phyloP scores from a whole-genome alignment of 2,113 vertebrate genomes.

The Ceyx margarethae region DNA sequence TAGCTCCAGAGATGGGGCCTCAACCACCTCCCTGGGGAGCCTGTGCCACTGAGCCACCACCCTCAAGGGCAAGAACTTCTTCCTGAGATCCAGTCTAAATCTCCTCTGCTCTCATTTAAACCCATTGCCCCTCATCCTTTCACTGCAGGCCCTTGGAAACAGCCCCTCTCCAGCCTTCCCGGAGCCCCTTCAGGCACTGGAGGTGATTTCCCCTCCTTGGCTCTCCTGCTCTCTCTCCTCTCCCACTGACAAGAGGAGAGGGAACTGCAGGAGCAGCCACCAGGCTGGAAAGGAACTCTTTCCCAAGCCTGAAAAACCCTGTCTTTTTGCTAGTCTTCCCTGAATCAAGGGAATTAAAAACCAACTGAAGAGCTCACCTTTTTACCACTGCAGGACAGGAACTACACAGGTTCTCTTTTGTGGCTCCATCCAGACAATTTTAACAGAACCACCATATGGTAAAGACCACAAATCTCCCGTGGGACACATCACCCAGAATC shows the following conservation, averaged over 20 bases:
- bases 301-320: neutral
- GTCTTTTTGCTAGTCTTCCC: neutral
- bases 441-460: neutral
- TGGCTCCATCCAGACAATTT: neutral
- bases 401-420: neutral
- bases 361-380: neutral
- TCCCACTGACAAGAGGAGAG: neutral
- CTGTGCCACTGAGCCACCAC: too few species aligned
- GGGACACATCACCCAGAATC: fast-evolving
- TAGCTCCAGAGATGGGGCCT: too few species aligned
- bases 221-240: neutral
- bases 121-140: too few species aligned
- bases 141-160: too few species aligned
- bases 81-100: too few species aligned
- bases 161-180: too few species aligned
- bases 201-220: neutral
- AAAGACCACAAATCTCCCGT: neutral
- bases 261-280: fast-evolving
- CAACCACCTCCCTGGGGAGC: too few species aligned
- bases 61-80: too few species aligned
- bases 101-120: too few species aligned
- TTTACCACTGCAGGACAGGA: neutral
- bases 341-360: neutral
- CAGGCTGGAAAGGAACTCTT: neutral
- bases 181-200: too few species aligned